Evolutionary conservation across 2,113 vertebrate genomes (phyloP).

Genomic region (Apeltes quadracus): DNA sequence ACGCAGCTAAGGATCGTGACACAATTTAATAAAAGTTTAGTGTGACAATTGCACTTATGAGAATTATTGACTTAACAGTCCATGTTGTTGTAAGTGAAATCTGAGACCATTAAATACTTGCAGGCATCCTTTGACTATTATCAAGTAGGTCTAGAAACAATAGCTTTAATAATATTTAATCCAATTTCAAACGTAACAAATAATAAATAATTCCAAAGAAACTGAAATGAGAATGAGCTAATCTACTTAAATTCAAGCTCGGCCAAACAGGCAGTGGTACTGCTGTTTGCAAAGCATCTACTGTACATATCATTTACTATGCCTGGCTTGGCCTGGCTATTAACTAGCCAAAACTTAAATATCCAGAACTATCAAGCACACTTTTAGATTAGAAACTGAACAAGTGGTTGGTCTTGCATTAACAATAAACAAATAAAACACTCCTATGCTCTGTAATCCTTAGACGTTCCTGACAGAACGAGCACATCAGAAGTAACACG

Average conservation of each 20-base stretch:
- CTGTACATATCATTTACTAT: neutral
- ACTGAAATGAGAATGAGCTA: neutral
- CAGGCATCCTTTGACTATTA: neutral
- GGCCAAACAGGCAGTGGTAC: neutral
- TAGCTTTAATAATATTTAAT: neutral
- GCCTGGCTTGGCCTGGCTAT: neutral
- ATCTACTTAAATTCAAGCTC: constrained; percentile 1
- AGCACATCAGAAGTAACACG: neutral
- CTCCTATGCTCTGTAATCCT: neutral
- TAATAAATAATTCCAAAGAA: neutral
- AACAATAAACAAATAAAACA: neutral
- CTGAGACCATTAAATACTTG: neutral
- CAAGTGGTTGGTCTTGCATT: constrained; percentile 14
- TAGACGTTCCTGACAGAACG: neutral
- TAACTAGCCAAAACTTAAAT: neutral
- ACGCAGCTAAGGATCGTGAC: neutral
- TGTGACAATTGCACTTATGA: neutral
- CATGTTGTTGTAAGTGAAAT: neutral
- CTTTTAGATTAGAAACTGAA: neutral
- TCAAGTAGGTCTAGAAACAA: neutral
- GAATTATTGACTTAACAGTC: neutral
- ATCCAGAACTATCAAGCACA: neutral
- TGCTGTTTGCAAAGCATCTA: neutral
- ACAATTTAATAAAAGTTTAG: neutral
- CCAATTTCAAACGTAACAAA: neutral